phyloP scores from a whole-genome alignment of 2,888 invertebrate species.

The Lamellibrachia columna region DNA sequence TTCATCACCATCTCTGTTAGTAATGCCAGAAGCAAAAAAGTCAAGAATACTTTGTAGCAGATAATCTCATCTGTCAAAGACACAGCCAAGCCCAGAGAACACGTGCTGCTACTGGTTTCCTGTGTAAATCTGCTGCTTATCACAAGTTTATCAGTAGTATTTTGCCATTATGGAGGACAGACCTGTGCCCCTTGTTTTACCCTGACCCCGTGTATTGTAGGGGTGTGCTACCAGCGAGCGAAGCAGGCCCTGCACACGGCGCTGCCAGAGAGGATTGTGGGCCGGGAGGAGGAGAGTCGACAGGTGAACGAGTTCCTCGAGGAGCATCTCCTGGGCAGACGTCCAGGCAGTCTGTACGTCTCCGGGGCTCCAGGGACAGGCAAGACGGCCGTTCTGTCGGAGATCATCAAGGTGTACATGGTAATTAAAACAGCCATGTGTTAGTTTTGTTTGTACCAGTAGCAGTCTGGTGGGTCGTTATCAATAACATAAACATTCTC shows the following conservation, averaged over 20 bases:
- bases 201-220: slow-evolving; percentile 38
- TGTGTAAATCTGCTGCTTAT: too few species aligned
- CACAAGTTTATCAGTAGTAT: too few species aligned
- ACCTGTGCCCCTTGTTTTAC: not conserved
- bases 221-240: slow-evolving; percentile 56
- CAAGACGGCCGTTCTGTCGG: slow-evolving; percentile 87
- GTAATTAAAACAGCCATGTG: not conserved
- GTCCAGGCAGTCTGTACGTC: slow-evolving; percentile 87
- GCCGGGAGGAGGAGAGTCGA: slow-evolving; percentile 82
- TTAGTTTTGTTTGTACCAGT: not conserved
- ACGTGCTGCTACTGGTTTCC: too few species aligned
- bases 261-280: slow-evolving; percentile 68
- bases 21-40: too few species aligned
- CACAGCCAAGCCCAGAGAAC: too few species aligned
- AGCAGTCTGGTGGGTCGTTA: too few species aligned
- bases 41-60: too few species aligned
- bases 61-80: too few species aligned
- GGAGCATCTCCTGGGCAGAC: slow-evolving; percentile 73
- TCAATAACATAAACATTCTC: too few species aligned
- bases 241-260: slow-evolving; percentile 70
- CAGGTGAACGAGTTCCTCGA: slow-evolving; percentile 77
- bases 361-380: slow-evolving; percentile 98
- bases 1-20: too few species aligned
- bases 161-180: too few species aligned
- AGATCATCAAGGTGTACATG: slow-evolving; percentile 70